A percentile compares a stretch with the other conserved stretches of the same genome.
Evolutionary conservation across 2,797 vertebrate genomes (phyloP).

Genomic region (Anisognathus igniventris): DNA sequence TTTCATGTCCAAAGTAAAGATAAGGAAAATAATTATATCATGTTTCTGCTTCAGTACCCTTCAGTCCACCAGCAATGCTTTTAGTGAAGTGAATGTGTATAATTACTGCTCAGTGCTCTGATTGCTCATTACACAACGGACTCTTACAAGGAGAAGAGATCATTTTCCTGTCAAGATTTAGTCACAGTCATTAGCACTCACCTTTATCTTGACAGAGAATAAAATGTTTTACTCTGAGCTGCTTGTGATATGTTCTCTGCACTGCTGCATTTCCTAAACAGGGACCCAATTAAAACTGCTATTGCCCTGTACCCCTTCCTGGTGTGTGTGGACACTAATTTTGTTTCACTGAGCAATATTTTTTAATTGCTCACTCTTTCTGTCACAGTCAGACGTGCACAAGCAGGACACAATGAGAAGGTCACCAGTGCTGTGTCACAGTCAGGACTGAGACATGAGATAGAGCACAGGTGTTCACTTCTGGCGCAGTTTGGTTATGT

Average conservation of each 20-base stretch:
- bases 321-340: background rate
- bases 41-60: background rate
- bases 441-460: background rate
- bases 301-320: background rate
- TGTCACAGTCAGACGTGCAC: background rate
- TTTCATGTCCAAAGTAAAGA: background rate
- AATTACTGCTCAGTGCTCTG: constrained; percentile 30
- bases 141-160: constrained; percentile 10
- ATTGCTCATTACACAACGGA: constrained; percentile 1
- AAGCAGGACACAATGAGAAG: background rate
- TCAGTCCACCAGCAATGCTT: background rate
- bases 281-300: background rate
- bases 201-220: constrained; percentile 8
- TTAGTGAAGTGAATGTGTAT: background rate
- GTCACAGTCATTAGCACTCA: background rate
- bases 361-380: background rate
- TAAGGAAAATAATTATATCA: background rate
- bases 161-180: constrained; percentile 14
- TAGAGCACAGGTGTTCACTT: background rate
- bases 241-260: background rate
- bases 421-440: background rate
- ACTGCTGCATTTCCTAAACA: background rate
- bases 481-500: background rate
- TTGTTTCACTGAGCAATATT: background rate
- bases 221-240: background rate